Conservation (phyloP, 2,113 vertebrate species). For the Crocuta crocuta region DNA sequence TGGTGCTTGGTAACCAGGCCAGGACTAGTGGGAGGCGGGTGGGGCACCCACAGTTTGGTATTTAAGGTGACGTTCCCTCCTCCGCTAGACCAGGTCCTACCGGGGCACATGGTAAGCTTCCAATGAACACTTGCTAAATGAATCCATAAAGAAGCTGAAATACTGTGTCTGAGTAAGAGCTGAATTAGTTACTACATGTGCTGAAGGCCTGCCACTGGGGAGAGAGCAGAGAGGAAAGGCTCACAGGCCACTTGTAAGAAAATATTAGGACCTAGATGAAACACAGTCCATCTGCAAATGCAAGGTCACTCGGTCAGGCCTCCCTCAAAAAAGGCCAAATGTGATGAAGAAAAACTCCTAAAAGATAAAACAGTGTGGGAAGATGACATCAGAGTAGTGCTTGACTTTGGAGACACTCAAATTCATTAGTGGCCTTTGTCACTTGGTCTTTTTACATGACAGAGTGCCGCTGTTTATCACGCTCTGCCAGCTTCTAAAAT, state of each 20-base stretch:
- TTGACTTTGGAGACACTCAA: not conserved
- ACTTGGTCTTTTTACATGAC: not conserved
- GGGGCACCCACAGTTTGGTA: not conserved
- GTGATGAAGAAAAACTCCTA: not conserved
- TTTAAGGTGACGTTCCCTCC: not conserved
- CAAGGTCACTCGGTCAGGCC: not conserved
- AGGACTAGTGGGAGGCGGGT: not conserved
- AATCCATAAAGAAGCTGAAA: not conserved
- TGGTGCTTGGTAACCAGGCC: not conserved
- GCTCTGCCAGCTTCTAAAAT: not conserved
- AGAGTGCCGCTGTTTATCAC: not conserved
- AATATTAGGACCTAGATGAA: not conserved
- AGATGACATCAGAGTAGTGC: not conserved
- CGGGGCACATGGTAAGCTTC: not conserved
- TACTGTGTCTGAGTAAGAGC: not conserved
- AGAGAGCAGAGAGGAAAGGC: not conserved
- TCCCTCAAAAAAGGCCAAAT: not conserved
- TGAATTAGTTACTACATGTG: not conserved
- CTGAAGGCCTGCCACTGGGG: not conserved
- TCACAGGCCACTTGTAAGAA: not conserved
- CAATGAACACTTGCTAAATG: not conserved
- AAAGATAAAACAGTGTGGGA: not conserved
- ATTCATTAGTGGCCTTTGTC: not conserved
- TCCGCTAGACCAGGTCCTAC: not conserved
- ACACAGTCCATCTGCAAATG: not conserved